These are phyloP conservation scores for Pocota personata DNA, from an alignment of 2,888 invertebrate species.

Conservation along the genomic window DNA sequence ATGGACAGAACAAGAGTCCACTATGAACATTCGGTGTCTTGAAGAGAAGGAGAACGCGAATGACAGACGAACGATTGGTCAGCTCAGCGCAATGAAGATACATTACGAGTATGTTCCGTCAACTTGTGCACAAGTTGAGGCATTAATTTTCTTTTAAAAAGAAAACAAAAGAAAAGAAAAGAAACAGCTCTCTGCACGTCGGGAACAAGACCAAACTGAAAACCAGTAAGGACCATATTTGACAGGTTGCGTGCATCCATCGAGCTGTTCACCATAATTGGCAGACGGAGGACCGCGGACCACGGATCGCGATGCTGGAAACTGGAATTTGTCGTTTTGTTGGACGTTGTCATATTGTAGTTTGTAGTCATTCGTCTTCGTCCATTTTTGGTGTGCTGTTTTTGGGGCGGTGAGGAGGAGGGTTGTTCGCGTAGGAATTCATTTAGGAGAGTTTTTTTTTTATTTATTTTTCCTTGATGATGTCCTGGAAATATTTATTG, in stretches of 20 bases:
- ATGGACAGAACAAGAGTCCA: conserved; percentile 61
- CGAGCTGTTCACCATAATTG: conserved; percentile 68
- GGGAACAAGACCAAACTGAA: conserved; percentile 54
- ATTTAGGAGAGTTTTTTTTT: conserved; percentile 7
- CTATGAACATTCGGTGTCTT: conserved; percentile 5
- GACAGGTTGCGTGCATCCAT: conserved; percentile 59
- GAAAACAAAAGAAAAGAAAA: not conserved
- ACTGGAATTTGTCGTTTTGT: conserved; percentile 69
- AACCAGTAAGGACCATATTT: conserved; percentile 73
- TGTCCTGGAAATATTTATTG: conserved; percentile 56
- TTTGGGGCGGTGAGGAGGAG: not conserved
- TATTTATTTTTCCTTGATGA: not conserved
- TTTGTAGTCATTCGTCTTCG: conserved; percentile 65
- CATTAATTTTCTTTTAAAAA: conserved; percentile 46
- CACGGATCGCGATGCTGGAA: conserved; percentile 10
- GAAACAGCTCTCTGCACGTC: not conserved
- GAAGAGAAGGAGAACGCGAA: conserved; percentile 6
- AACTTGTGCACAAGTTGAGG: conserved; percentile 44
- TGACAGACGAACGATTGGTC: conserved; percentile 50
- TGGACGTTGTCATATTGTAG: conserved; percentile 57
- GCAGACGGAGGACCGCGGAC: conserved; percentile 34
- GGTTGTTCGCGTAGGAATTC: conserved; percentile 1
- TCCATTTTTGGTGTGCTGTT: conserved; percentile 54
- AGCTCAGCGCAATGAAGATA: conserved; percentile 50
- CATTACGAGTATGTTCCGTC: conserved; percentile 69